Conservation (phyloP, 2,888 invertebrate species). For the Rhagium mordax region DNA sequence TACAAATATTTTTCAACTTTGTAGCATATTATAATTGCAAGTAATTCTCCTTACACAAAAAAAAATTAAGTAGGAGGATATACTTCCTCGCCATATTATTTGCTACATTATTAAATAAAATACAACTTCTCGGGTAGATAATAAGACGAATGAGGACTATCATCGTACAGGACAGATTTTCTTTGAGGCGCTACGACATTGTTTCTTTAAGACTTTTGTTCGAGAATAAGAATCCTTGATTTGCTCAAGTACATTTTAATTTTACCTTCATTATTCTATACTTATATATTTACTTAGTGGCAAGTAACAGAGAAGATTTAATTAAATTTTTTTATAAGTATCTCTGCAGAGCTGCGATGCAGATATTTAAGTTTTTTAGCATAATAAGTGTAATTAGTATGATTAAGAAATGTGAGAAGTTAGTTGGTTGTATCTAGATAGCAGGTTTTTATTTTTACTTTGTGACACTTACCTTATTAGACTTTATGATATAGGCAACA, state of each 20-base stretch:
- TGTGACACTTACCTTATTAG: too few relatives aligned
- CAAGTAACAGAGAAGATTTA: not conserved
- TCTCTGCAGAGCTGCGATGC: not conserved
- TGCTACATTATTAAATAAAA: slow-evolving; percentile 26
- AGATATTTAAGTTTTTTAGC: too few relatives aligned
- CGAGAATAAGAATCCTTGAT: not conserved
- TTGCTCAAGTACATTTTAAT: slow-evolving; percentile 14
- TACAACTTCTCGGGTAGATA: slow-evolving; percentile 20
- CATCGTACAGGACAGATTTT: not conserved
- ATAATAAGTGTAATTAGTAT: too few relatives aligned
- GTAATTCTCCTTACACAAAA: too few relatives aligned
- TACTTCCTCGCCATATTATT: slow-evolving; percentile 15
- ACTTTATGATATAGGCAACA: too few relatives aligned
- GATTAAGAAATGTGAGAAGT: too few relatives aligned
- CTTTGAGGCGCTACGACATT: not conserved
- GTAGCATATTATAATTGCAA: not conserved
- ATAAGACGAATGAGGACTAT: not conserved
- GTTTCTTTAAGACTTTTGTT: slow-evolving; percentile 8
- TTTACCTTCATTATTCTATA: slow-evolving; percentile 2
- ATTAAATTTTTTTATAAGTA: slow-evolving; percentile 14
- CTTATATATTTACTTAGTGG: slow-evolving; percentile 9
- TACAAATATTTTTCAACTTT: too few relatives aligned
- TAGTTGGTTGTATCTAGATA: too few relatives aligned
- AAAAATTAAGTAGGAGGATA: too few relatives aligned
- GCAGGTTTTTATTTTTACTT: too few relatives aligned